Base-by-base conservation (phyloP, 2,888 invertebrate species). In the Aphelenchoides bicaudatus region DNA sequence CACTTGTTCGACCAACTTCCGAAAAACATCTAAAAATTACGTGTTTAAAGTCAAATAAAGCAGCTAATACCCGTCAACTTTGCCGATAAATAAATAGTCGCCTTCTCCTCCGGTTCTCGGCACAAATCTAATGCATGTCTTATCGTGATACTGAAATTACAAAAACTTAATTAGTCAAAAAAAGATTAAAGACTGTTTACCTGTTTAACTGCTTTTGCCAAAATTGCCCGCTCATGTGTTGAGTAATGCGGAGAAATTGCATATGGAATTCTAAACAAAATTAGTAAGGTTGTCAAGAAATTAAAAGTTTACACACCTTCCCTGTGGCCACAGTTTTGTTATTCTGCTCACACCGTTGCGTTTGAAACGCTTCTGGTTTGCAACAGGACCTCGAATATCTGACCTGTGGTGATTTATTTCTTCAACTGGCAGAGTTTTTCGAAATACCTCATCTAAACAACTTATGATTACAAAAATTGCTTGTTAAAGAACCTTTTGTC, bases 201-300 rank as follows among this genome's bases (percentile, higher is more conserved):
- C 65, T 76, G 72, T 59, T 79, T 76, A 4, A 78, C 74, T 19
- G 79, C 78, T 37, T 75, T 64, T 0, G 79, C 79, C 25, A 79
- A 61, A 31, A 79, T 67, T 8, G 79, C 79, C 21, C 79, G 58
- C 56, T 79, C 79, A 43, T 75, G 73, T 5, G 73, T 62, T 1
- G 68, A 67, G 63, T 74, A 80, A 51, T 75, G 74, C 0, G 73
- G 67, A 4, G 78, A 78, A 25, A 80, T 72, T 1, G 75, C 73
- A 49, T 80, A 80, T 0, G 80, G 80, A 28, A 80, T 79, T 29
- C 71, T 48, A n/a, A n/a, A n/a, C n/a, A n/a, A n/a, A n/a, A n/a
- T n/a, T n/a, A n/a, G n/a, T n/a, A n/a, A n/a, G n/a, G n/a, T n/a
- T n/a, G n/a, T n/a, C n/a, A n/a, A n/a, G n/a, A n/a, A n/a, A n/a